These are phyloP conservation scores for Raphicerus campestris DNA, from an alignment of 2,113 vertebrate genomes.

Conservation along the genomic window DNA sequence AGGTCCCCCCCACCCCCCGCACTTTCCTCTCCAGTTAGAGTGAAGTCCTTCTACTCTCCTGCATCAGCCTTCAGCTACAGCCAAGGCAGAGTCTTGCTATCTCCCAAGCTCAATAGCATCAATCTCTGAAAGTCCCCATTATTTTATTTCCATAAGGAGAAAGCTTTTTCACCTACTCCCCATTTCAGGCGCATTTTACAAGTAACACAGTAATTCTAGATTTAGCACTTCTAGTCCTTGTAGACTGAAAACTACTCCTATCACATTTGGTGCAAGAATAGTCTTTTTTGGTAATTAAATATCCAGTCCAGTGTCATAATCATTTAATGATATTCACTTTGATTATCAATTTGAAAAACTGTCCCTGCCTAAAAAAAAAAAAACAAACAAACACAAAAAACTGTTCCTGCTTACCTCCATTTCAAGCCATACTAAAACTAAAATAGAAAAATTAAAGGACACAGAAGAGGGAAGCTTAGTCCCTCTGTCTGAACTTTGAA, in stretches of 20 bases:
- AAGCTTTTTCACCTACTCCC: not conserved
- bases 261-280: not conserved
- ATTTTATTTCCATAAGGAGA: not conserved
- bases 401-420: not conserved
- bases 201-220: not conserved
- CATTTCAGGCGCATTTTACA: not conserved
- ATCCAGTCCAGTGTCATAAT: not conserved
- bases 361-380: too few relatives aligned
- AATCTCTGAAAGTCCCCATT: not conserved
- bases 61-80: not conserved
- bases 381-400: not conserved
- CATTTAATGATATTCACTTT: not conserved
- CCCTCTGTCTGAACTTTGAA: not conserved
- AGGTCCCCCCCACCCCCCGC: fast-evolving
- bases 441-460: not conserved
- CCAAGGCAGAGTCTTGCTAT: not conserved
- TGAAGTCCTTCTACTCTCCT: not conserved
- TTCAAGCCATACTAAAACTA: not conserved
- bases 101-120: not conserved
- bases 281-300: not conserved
- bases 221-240: not conserved
- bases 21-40: not conserved
- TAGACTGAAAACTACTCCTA: not conserved
- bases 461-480: not conserved
- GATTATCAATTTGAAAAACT: not conserved